Evolutionary conservation across 2,113 vertebrate genomes (phyloP), one percentile per base, ranked within the genome.

Genomic region (Hipposideros armiger): DNA sequence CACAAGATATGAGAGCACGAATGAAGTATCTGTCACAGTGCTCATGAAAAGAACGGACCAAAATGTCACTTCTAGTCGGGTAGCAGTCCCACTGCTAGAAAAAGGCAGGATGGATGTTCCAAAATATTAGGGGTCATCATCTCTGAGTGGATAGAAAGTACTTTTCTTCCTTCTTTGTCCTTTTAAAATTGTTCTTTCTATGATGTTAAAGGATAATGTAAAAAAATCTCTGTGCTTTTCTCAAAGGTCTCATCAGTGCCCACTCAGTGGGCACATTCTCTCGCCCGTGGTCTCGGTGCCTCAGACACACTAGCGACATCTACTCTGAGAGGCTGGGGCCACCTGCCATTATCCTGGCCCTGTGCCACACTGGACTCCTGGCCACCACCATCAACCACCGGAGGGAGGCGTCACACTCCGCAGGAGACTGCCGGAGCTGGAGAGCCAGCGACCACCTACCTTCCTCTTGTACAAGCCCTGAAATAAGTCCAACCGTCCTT

Each of bases 231-330:
- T 40, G 17, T 13, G 20, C 24, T 81, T 56, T 87, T 22, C n/a
- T 26, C 26, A 47, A 66, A 86, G 5, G 47, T 83, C 84, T 90
- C 42, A 30, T 69, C 28, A 17, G 42, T 58, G 11, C 30, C 8
- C 4, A 0, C 2, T 47, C 40, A 45, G n/a, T 16, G 50, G 56
- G 66, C 1, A 2, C 52, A 14, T 11, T 11, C 2, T 13, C 69
- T 2, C 76, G 2, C 24, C 36, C 16, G 9, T 24, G 8, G 76
- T 42, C 73, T 72, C 2, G 0, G 17, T 28, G 24, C 42, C 47
- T 77, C 5, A n/a, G 66, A 62, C 74, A 73, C 81, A 45, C 22
- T 0, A 28, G 70, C 26, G 77, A n/a, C 83, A 56, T 67, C 47
- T 4, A 11, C 70, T 42, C 11, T 0, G 47, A 88, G 4, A 60